phyloP scores from a whole-genome alignment of 1,140 invertebrate species.

The Solenopsis invicta region DNA sequence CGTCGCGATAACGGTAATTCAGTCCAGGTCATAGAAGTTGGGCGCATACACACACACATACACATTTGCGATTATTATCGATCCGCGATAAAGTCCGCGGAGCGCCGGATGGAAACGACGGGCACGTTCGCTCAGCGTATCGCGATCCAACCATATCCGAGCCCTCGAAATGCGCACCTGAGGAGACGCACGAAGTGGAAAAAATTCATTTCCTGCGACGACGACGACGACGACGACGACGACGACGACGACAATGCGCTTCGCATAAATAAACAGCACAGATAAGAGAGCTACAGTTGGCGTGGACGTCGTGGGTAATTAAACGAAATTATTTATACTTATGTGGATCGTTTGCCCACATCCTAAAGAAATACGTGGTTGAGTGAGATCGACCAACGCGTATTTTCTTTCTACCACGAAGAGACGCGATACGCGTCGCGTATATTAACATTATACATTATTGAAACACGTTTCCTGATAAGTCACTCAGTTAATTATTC shows the following conservation, averaged over 20 bases:
- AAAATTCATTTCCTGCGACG: constrained; percentile 50
- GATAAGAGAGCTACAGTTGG: constrained; percentile 10
- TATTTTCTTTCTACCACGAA: not conserved
- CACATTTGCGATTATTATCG: constrained; percentile 36
- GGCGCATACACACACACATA: not conserved
- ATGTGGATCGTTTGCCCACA: constrained; percentile 5
- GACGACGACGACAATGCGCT: not conserved
- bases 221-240: not conserved
- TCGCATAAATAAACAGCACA: constrained; percentile 37
- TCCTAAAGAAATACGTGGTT: constrained; percentile 13
- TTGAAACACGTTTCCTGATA: not conserved
- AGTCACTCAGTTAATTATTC: not conserved
- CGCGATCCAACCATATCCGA: constrained; percentile 33
- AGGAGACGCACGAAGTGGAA: constrained; percentile 8
- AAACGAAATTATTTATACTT: constrained; percentile 48
- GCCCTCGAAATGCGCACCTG: constrained; percentile 27
- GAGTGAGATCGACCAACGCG: not conserved
- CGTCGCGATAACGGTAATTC: constrained; percentile 28
- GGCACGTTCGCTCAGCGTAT: constrained; percentile 2
- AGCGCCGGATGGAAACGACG: constrained; percentile 8
- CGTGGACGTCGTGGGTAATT: not conserved
- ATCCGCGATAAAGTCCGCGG: constrained; percentile 42
- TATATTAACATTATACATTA: not conserved
- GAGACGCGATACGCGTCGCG: not conserved
- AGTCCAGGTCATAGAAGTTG: constrained; percentile 3